A percentile compares a stretch with the other conserved stretches of the same genome.
phyloP scores from a whole-genome alignment of 2,113 vertebrate genomes.

The Phalacrocorax aristotelis region DNA sequence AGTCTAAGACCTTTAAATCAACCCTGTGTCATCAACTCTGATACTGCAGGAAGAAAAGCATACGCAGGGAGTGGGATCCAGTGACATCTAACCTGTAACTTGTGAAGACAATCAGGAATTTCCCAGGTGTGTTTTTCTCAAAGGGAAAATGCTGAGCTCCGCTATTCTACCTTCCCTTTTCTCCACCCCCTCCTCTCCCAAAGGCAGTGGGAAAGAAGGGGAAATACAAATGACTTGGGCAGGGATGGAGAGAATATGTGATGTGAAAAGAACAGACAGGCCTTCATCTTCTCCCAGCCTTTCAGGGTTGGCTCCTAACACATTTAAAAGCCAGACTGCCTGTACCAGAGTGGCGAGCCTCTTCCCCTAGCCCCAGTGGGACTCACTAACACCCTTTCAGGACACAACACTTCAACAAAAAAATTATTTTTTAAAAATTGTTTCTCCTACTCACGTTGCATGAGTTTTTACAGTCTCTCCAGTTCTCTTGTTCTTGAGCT shows the following conservation, averaged over 20 bases:
- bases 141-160: not conserved
- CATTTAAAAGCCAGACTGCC: not conserved
- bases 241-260: not conserved
- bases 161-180: not conserved
- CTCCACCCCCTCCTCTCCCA: not conserved
- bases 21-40: not conserved
- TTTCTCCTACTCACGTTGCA: not conserved
- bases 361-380: not conserved
- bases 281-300: not conserved
- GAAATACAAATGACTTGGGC: not conserved
- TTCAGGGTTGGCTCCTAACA: not conserved
- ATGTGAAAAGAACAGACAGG: not conserved
- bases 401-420: not conserved
- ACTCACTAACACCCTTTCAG: not conserved
- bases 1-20: not conserved
- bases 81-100: not conserved
- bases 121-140: not conserved
- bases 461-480: not conserved
- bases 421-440: accelerated
- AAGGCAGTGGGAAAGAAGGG: not conserved
- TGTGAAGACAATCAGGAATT: not conserved
- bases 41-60: not conserved
- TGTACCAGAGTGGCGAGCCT: not conserved
- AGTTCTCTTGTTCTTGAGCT: not conserved
- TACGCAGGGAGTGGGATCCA: not conserved